A percentile compares a stretch with the other conserved stretches of the same genome.
Conservation (phyloP, 2,113 vertebrate species). For the Scopus umbretta region DNA sequence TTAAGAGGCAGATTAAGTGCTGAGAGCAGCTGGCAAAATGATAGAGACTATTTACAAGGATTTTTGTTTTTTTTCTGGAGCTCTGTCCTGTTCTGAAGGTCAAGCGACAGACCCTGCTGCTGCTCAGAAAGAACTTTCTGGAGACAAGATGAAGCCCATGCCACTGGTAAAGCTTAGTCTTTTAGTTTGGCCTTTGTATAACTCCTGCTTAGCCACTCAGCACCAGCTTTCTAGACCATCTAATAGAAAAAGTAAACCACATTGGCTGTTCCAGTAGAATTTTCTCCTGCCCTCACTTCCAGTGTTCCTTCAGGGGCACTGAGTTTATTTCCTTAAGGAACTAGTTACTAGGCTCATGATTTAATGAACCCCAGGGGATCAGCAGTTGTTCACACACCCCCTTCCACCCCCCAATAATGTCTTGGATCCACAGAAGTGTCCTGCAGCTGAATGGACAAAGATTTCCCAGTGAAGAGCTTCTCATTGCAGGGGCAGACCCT, state of each 20-base stretch:
- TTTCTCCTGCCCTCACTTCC: background rate
- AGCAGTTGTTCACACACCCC: background rate
- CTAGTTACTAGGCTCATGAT: background rate
- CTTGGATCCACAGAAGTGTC: background rate
- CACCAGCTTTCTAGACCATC: background rate
- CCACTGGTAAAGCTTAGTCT: background rate
- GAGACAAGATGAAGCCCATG: background rate
- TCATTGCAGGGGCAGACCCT: background rate
- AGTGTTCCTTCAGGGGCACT: background rate
- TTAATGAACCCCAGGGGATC: background rate
- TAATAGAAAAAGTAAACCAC: background rate
- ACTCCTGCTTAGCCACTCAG: background rate
- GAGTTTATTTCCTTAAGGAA: background rate
- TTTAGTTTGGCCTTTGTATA: background rate
- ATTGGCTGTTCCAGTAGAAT: background rate
- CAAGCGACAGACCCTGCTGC: background rate
- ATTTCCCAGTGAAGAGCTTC: background rate
- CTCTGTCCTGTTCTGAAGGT: conserved; percentile 3
- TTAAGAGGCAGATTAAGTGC: conserved; percentile 61
- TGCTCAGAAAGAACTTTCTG: background rate
- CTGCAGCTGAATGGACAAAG: background rate
- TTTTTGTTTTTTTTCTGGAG: background rate
- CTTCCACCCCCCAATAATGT: accelerated
- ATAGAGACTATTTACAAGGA: conserved; percentile 34
- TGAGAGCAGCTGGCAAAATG: conserved; percentile 39